phyloP scores from a whole-genome alignment of 2,888 invertebrate species.

The Hirtodrosophila alboralis region DNA sequence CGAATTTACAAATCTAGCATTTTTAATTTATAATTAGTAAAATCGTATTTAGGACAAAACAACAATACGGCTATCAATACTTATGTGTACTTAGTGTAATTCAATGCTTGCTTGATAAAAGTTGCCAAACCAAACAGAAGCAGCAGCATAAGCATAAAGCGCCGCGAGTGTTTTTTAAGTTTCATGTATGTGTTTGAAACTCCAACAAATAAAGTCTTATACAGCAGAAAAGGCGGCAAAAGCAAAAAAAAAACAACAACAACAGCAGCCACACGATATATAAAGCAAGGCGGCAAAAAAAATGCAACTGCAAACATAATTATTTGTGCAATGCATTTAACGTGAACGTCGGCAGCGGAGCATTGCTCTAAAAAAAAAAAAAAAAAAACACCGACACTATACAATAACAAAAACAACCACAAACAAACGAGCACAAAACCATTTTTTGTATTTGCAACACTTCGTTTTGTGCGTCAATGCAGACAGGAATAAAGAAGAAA shows the following conservation, averaged over 20 bases:
- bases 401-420: constrained; percentile 30
- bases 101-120: constrained; percentile 30
- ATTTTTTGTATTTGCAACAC: constrained; percentile 36
- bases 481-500: constrained; percentile 49
- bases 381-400: constrained; percentile 33
- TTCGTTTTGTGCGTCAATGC: constrained; percentile 55
- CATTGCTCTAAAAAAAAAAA: constrained; percentile 49
- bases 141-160: constrained; percentile 45
- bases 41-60: constrained; percentile 33
- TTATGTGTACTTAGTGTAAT: constrained; percentile 52
- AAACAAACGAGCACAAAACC: constrained; percentile 35
- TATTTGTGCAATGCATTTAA: constrained; percentile 69
- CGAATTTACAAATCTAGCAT: constrained; percentile 26
- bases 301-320: constrained; percentile 74
- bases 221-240: constrained; percentile 76
- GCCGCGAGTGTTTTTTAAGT: constrained; percentile 48
- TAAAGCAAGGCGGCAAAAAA: constrained; percentile 56
- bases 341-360: constrained; percentile 48
- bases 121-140: constrained; percentile 38
- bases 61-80: constrained; percentile 16
- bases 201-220: constrained; percentile 55
- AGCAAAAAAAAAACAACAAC: constrained; percentile 54
- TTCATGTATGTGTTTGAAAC: constrained; percentile 44
- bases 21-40: constrained; percentile 37
- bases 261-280: constrained; percentile 30